Percentiles rank a stretch among this genome's conserved stretches.
Evolutionary conservation across 2,113 vertebrate genomes (phyloP).

Genomic region (Amphiprion ocellaris): DNA sequence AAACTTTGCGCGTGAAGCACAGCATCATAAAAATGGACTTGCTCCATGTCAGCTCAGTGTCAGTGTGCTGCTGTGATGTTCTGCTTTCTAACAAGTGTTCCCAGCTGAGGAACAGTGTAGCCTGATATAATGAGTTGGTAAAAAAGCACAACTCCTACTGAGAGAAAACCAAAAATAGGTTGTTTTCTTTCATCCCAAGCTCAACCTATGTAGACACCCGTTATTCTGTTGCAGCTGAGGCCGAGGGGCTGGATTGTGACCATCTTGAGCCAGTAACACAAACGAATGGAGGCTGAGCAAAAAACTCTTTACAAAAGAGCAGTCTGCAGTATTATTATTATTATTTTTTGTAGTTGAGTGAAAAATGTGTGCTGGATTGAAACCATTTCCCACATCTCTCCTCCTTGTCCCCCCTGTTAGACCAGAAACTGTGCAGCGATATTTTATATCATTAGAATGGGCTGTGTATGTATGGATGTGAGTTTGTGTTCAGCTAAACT

Average conservation of each 20-base stretch:
- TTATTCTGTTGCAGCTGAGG: neutral
- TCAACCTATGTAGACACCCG: neutral
- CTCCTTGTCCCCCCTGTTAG: too few relatives aligned
- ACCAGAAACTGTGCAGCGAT: too few relatives aligned
- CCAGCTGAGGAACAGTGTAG: conserved; percentile 9
- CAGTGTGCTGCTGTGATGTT: conserved; percentile 26
- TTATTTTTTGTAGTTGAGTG: too few relatives aligned
- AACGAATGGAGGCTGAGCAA: too few relatives aligned
- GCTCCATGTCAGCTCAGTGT: neutral
- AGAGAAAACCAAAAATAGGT: neutral
- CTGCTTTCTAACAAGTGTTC: conserved; percentile 29
- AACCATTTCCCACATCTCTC: too few relatives aligned
- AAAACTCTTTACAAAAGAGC: too few relatives aligned
- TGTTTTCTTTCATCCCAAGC: neutral
- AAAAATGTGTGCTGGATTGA: too few relatives aligned
- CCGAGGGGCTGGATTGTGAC: neutral
- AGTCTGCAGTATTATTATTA: too few relatives aligned
- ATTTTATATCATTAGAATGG: too few relatives aligned
- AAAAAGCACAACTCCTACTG: conserved; percentile 1
- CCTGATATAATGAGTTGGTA: conserved; percentile 10
- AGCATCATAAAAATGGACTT: neutral
- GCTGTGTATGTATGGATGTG: too few relatives aligned
- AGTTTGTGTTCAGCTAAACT: neutral
- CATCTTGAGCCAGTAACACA: too few relatives aligned
- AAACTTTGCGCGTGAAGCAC: neutral